These are phyloP conservation scores for Chanos chanos DNA, from an alignment of 2,797 vertebrate species.

Conservation along the genomic window DNA sequence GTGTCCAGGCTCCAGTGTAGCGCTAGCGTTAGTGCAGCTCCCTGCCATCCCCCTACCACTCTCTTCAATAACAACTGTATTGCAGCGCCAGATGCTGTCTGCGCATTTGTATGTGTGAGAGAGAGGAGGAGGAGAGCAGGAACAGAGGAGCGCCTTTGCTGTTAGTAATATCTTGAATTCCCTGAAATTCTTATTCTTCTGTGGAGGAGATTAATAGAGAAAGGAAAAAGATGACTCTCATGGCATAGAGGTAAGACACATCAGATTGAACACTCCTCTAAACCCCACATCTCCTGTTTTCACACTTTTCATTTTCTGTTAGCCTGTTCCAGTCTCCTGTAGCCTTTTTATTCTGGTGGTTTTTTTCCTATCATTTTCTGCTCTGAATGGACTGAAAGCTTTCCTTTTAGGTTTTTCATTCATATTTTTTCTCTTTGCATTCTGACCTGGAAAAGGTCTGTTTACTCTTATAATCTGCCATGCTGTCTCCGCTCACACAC, in stretches of 20 bases:
- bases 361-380: too few relatives aligned
- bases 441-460: too few relatives aligned
- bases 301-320: not conserved
- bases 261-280: slow-evolving; percentile 37
- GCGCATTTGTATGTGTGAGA: slow-evolving; percentile 19
- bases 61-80: slow-evolving; percentile 48
- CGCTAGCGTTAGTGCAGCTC: slow-evolving; percentile 61
- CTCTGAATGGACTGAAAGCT: too few relatives aligned
- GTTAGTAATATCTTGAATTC: slow-evolving; percentile 35
- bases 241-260: slow-evolving; percentile 65
- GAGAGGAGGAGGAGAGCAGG: slow-evolving; percentile 27
- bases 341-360: too few relatives aligned
- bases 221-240: slow-evolving; percentile 17
- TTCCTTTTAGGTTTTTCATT: too few relatives aligned
- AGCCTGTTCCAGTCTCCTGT: too few relatives aligned
- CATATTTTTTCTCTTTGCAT: too few relatives aligned
- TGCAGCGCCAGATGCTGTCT: slow-evolving; percentile 41
- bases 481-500: not conserved
- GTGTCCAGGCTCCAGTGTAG: slow-evolving; percentile 62
- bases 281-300: not conserved
- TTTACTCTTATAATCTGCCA: too few relatives aligned
- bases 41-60: slow-evolving; percentile 44
- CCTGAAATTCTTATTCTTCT: slow-evolving; percentile 36
- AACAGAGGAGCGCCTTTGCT: slow-evolving; percentile 9
- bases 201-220: slow-evolving; percentile 32